Percentiles rank a stretch among this genome's conserved stretches.
phyloP scores from a whole-genome alignment of 2,888 invertebrate species.

The Diplazon laetatorius region DNA sequence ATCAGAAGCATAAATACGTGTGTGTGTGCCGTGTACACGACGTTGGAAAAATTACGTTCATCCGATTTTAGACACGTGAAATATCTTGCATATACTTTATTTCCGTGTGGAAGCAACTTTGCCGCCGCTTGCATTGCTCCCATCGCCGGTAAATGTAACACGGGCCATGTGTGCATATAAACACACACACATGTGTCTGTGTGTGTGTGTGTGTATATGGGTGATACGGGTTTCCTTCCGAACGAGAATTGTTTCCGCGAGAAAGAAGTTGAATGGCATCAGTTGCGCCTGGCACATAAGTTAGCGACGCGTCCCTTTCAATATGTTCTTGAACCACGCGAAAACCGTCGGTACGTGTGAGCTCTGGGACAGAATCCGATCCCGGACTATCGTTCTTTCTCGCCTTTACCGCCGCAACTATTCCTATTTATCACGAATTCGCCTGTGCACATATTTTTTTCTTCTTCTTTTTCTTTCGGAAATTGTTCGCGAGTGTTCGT shows the following conservation, averaged over 20 bases:
- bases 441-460: no score
- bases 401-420: slow-evolving; percentile 48
- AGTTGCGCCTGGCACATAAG: slow-evolving; percentile 52
- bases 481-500: no score
- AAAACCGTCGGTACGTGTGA: slow-evolving; percentile 16
- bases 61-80: no score
- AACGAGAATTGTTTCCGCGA: slow-evolving; percentile 55
- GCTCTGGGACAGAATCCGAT: slow-evolving; percentile 30
- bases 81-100: no score
- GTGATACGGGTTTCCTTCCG: slow-evolving; percentile 36
- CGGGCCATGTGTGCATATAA: no score
- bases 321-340: slow-evolving; percentile 50
- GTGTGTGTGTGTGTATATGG: not conserved
- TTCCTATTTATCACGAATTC: slow-evolving; percentile 53
- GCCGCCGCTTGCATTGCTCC: slow-evolving; percentile 8
- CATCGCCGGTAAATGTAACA: slow-evolving; percentile 9
- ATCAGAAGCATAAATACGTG: no score
- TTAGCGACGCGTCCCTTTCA: slow-evolving; percentile 58
- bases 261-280: slow-evolving; percentile 57
- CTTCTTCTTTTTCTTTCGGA: no score
- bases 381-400: slow-evolving; percentile 40
- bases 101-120: slow-evolving; percentile 18
- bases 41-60: not conserved
- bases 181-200: not conserved
- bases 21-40: no score